These are phyloP conservation scores for Silurus glanis DNA, from an alignment of 2,113 vertebrate species.

Conservation along the genomic window DNA sequence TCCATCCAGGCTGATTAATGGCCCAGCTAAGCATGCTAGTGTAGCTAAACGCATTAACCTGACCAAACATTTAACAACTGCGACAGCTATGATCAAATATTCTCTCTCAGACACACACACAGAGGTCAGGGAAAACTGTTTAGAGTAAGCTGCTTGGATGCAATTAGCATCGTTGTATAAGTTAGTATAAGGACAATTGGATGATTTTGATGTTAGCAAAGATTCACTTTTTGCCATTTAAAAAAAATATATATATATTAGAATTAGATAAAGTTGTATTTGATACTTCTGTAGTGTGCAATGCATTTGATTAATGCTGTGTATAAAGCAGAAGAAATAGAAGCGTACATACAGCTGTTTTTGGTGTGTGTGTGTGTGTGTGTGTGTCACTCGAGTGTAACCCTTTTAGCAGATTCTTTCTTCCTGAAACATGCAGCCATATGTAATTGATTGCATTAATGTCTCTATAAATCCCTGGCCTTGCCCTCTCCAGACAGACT, in stretches of 20 bases:
- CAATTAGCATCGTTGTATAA: too few species aligned
- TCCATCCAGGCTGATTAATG: not conserved
- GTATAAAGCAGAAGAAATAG: not conserved
- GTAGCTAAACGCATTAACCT: not conserved
- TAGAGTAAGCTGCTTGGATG: not conserved
- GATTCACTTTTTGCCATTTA: not conserved
- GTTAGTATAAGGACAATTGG: not conserved
- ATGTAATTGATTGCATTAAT: constrained; percentile 68
- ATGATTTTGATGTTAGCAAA: not conserved
- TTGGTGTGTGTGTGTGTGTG: constrained; percentile 21
- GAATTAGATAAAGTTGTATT: too few species aligned
- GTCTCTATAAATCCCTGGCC: constrained; percentile 70
- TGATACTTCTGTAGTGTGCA: too few species aligned
- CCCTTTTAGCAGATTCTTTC: constrained; percentile 59
- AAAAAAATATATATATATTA: not conserved
- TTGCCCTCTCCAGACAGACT: constrained; percentile 60
- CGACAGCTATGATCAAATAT: too few species aligned
- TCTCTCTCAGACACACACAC: too few species aligned
- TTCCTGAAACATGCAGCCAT: constrained; percentile 53
- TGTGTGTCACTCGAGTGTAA: constrained; percentile 53
- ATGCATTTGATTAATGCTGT: not conserved
- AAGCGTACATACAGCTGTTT: not conserved
- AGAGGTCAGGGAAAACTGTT: too few species aligned
- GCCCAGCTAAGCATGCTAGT: not conserved
- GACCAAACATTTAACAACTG: not conserved